These are phyloP conservation scores for Andrena fulva DNA, from an alignment of 2,888 invertebrate genomes.

Conservation along the genomic window DNA sequence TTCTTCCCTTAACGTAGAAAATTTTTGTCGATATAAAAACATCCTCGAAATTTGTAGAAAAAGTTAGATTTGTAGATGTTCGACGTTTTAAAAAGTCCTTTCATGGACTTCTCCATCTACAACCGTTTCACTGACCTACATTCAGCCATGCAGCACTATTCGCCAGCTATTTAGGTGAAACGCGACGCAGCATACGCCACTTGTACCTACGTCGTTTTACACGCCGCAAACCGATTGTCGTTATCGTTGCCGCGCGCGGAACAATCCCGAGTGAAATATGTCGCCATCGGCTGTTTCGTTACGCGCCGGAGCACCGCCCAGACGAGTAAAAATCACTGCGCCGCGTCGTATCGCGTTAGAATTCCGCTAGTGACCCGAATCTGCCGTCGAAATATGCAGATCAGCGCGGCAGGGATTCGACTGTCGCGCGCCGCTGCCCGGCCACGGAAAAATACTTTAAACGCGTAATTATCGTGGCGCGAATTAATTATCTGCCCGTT, in stretches of 20 bases:
- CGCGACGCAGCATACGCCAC: not conserved
- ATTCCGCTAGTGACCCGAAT: not conserved
- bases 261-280: slow-evolving; percentile 49
- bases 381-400: slow-evolving; percentile 17
- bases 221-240: slow-evolving; percentile 36
- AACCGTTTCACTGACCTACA: not conserved
- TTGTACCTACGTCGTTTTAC: slow-evolving; percentile 7
- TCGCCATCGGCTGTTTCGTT: slow-evolving; percentile 29
- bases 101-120: too few relatives aligned
- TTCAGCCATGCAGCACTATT: not conserved
- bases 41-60: too few relatives aligned
- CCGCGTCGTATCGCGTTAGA: slow-evolving; percentile 7
- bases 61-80: too few relatives aligned
- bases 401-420: not conserved
- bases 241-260: slow-evolving; percentile 17
- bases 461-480: slow-evolving; percentile 30
- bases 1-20: too few relatives aligned
- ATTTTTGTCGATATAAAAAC: too few relatives aligned
- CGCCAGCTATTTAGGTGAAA: not conserved
- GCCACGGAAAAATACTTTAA: slow-evolving; percentile 27
- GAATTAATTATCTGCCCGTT: slow-evolving; percentile 36
- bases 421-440: not conserved
- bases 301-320: not conserved
- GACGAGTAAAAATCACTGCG: slow-evolving; percentile 27
- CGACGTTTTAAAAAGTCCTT: too few relatives aligned